Evolutionary conservation across 2,113 vertebrate genomes (phyloP).

Genomic region (Semnopithecus entellus): DNA sequence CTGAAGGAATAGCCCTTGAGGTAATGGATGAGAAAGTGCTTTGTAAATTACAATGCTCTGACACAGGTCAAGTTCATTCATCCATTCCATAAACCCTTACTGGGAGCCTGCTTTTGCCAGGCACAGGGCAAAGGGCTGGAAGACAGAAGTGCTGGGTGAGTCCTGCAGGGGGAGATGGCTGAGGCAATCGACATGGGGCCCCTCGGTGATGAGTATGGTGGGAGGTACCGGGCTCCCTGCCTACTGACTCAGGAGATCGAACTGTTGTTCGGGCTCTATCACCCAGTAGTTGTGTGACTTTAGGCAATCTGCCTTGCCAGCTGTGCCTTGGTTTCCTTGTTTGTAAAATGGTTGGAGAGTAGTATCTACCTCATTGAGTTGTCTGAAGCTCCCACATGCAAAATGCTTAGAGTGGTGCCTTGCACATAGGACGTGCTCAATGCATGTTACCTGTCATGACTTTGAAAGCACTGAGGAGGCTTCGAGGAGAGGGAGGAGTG

Average conservation of each 20-base stretch:
- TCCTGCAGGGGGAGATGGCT: neutral
- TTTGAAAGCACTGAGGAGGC: neutral
- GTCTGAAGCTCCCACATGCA: neutral
- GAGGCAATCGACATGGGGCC: fast-evolving
- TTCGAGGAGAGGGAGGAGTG: neutral
- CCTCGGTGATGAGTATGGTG: fast-evolving
- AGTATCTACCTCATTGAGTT: fast-evolving
- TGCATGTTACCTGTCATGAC: neutral
- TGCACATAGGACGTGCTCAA: fast-evolving
- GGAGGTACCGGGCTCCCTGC: neutral
- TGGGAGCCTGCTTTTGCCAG: neutral
- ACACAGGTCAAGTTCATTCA: slow-evolving; percentile 53
- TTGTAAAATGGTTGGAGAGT: neutral
- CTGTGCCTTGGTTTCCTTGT: neutral
- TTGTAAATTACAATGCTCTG: slow-evolving; percentile 55
- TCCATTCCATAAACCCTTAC: neutral
- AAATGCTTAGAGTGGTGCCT: neutral
- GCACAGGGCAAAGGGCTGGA: neutral
- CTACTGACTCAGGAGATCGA: neutral
- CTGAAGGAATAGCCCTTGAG: slow-evolving; percentile 46
- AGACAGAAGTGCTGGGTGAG: neutral
- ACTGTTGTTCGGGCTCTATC: neutral
- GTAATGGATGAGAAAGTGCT: slow-evolving; percentile 72
- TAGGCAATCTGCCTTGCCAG: neutral
- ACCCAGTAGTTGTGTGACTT: neutral